Evolutionary conservation across 2,888 invertebrate genomes (phyloP), one percentile per base, ranked within the genome.

Genomic region (Conistra vaccinii): DNA sequence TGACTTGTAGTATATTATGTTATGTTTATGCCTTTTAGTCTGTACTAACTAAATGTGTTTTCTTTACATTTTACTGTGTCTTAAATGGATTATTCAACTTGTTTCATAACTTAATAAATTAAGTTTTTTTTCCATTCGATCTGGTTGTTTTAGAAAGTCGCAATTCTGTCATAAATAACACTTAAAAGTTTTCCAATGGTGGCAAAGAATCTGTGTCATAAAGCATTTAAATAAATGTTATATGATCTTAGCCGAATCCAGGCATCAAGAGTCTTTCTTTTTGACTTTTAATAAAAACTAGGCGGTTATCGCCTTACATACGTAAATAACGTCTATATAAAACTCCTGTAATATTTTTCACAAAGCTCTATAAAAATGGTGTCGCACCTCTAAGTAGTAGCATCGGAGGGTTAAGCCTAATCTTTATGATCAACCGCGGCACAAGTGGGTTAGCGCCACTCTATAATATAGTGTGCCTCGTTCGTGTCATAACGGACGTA

Each of bases 371-470:
- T 63, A 69, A 77, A 58, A 73, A 58, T 12, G 29, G 14, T 61
- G 55, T 69, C 65, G 29, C 55, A 73, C 63, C 61, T 73, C 63
- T 66, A 42, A 72, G 78, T 73, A 58, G 51, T 48, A 42, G 58
- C 69, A 72, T 58, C 42, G 61, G 67, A 62, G 61, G 78, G 76
- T 66, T 76, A 66, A 73, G 57, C 57, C 67, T 84, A 79, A 87
- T 87, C 84, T 87, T 79, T 87, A 81, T 75, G 84, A 81, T 88
- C 81, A 78, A 69, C 74, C 58, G 60, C 70, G 72, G 39, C 72
- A 65, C 60, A 66, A 85, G 79, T 74, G 83, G 76, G 69, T 68
- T 72, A 76, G 35, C 69, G 35, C 63, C 39, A 67, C 72, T 83
- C 53, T 85, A 89, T 73, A 76, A 73, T 85, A 89, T 73, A 76